These are phyloP conservation scores for Manis javanica DNA, from an alignment of 2,797 vertebrate genomes.

Conservation along the genomic window DNA sequence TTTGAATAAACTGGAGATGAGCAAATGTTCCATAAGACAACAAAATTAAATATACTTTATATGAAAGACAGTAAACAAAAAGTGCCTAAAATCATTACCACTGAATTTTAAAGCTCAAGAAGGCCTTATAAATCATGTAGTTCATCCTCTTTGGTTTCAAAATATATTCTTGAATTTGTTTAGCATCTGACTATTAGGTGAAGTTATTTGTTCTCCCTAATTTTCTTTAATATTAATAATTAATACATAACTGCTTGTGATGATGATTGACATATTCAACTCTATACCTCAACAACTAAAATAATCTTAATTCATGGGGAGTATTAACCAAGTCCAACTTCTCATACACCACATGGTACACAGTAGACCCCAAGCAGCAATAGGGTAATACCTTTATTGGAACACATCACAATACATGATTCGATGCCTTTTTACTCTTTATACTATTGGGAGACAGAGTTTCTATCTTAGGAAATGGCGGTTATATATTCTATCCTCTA, in stretches of 20 bases:
- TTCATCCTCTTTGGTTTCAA: not conserved
- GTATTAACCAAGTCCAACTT: not conserved
- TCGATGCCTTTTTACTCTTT: not conserved
- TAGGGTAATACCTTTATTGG: not conserved
- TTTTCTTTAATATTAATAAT: slow-evolving; percentile 26
- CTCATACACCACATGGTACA: not conserved
- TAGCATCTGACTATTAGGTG: not conserved
- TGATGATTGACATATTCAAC: not conserved
- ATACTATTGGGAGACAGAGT: not conserved
- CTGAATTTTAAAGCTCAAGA: not conserved
- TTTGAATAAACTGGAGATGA: not conserved
- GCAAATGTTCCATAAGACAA: not conserved
- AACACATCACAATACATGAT: not conserved
- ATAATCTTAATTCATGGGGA: not conserved
- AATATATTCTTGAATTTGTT: slow-evolving; percentile 5
- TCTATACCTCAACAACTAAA: not conserved
- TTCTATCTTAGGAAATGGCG: slow-evolving; percentile 5
- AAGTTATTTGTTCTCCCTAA: not conserved
- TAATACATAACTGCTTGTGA: not conserved
- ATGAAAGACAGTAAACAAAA: slow-evolving; percentile 11
- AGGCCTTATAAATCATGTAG: not conserved
- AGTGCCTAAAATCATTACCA: not conserved
- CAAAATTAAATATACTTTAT: not conserved
- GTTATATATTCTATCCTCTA: not conserved
- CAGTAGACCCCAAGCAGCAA: not conserved